Evolutionary conservation across 2,113 vertebrate genomes (phyloP).

Genomic region (Empidonax alnorum): DNA sequence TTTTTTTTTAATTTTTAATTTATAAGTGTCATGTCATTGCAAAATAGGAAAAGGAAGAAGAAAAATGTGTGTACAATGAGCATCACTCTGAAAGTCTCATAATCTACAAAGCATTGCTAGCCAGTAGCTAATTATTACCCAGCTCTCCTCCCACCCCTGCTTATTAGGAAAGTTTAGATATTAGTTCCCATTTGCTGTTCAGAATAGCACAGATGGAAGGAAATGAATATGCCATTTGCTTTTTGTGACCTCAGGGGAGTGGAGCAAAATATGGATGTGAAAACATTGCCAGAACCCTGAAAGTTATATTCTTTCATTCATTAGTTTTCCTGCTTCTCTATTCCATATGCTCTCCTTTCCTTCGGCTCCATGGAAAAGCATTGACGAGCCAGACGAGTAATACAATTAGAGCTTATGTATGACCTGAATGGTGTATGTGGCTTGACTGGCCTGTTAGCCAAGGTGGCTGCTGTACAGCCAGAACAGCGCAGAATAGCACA

Average conservation of each 20-base stretch:
- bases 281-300: conserved; percentile 61
- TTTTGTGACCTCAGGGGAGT: conserved; percentile 56
- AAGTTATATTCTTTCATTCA: conserved; percentile 64
- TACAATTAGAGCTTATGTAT: conserved; percentile 54
- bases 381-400: conserved; percentile 57
- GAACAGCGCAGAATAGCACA: background rate
- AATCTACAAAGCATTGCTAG: background rate
- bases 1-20: background rate
- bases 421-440: conserved; percentile 5
- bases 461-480: background rate
- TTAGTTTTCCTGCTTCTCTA: conserved; percentile 60
- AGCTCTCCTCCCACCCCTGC: conserved; percentile 1
- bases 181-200: conserved; percentile 35
- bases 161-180: conserved; percentile 60
- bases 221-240: conserved; percentile 70
- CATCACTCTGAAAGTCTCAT: background rate
- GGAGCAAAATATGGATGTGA: conserved; percentile 61
- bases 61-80: background rate
- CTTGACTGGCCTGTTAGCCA: background rate
- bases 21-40: background rate
- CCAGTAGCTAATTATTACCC: conserved; percentile 50
- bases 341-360: conserved; percentile 59
- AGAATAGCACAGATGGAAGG: conserved; percentile 66
- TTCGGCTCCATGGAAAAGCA: conserved; percentile 53
- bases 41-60: background rate